Percentiles rank a stretch among this genome's conserved stretches.
phyloP scores from a whole-genome alignment of 2,797 vertebrate species.

The Anabas testudineus region DNA sequence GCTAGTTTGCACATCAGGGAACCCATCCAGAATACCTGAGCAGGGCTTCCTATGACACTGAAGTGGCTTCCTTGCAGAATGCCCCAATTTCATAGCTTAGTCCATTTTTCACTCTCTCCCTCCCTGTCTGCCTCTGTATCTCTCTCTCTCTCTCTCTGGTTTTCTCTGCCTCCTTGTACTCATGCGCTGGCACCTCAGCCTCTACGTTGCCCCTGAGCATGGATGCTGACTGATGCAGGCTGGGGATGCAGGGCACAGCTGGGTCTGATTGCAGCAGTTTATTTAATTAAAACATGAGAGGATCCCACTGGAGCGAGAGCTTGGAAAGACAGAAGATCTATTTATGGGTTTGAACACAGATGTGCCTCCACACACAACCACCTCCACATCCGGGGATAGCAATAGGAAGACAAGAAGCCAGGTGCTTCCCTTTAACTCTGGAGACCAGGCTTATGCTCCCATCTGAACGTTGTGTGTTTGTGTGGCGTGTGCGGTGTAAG shows the following conservation, averaged over 20 bases:
- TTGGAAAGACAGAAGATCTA: conserved; percentile 74
- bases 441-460: conserved; percentile 43
- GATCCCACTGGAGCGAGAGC: conserved; percentile 74
- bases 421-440: conserved; percentile 67
- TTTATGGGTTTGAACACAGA: conserved; percentile 78
- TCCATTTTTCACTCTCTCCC: conserved; percentile 30
- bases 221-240: conserved; percentile 71
- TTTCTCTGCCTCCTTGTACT: conserved; percentile 39
- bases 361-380: conserved; percentile 45
- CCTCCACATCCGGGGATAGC: conserved; percentile 56
- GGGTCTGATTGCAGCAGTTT: conserved; percentile 77
- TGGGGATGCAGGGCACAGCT: conserved; percentile 78
- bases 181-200: conserved; percentile 42
- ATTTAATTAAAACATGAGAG: conserved; percentile 85
- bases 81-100: conserved; percentile 63
- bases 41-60: conserved; percentile 70
- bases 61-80: conserved; percentile 64
- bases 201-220: conserved; percentile 61
- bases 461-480: conserved; percentile 23
- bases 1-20: conserved; percentile 69
- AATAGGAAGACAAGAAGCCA: conserved; percentile 63
- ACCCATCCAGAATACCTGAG: conserved; percentile 72
- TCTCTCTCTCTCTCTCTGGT: conserved; percentile 19
- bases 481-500: not conserved
- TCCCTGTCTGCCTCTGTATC: conserved; percentile 16